Conservation (phyloP, 2,113 vertebrate species). For the Grammomys surdaster region DNA sequence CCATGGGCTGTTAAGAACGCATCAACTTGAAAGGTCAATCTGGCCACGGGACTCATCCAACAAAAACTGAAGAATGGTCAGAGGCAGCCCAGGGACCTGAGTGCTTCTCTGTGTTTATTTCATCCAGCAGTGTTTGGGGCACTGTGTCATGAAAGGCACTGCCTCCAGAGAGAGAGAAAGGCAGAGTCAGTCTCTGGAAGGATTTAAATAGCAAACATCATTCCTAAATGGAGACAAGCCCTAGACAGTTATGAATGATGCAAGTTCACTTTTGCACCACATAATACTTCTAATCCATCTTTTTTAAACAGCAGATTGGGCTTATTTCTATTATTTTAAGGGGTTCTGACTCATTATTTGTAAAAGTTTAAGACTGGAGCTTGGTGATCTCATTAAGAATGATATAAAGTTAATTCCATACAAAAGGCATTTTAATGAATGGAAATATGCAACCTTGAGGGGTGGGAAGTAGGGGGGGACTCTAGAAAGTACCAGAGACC, state of each 20-base stretch:
- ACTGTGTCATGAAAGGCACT: conserved; percentile 41
- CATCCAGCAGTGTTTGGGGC: background rate
- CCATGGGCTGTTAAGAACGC: conserved; percentile 77
- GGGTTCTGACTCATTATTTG: background rate
- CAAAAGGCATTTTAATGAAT: background rate
- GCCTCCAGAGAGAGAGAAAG: background rate
- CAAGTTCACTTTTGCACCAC: background rate
- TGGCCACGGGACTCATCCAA: conserved; percentile 52
- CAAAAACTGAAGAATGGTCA: conserved; percentile 44
- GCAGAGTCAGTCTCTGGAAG: background rate
- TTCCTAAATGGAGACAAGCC: conserved; percentile 23
- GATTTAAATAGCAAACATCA: conserved; percentile 17
- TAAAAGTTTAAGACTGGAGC: background rate
- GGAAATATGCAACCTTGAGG: too few relatives aligned
- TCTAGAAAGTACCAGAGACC: too few relatives aligned
- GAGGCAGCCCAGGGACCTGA: background rate
- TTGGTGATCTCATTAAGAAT: background rate
- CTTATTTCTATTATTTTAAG: background rate
- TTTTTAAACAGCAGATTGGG: background rate
- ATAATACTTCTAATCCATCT: background rate
- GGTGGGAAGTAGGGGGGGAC: too few relatives aligned
- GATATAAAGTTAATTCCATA: background rate
- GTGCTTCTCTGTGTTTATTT: conserved; percentile 65
- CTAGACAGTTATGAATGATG: background rate
- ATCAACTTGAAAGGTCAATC: conserved; percentile 69